Conservation (phyloP, 2,113 vertebrate genomes). For the Pontoporia blainvillei region DNA sequence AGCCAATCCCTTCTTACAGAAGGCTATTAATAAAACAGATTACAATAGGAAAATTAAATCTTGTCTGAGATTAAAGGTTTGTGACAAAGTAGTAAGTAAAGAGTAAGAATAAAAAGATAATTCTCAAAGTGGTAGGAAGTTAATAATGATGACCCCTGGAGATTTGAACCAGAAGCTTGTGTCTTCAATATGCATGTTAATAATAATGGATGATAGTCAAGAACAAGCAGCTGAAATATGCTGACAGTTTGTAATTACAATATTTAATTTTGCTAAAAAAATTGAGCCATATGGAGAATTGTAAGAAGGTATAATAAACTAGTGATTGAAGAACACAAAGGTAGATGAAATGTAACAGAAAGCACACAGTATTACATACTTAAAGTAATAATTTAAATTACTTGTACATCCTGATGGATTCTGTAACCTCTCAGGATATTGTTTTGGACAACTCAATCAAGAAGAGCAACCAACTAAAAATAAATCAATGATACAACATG, state of each 20-base stretch:
- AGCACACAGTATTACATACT: slow-evolving; percentile 39
- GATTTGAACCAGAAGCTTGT: neutral
- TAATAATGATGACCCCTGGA: neutral
- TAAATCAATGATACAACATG: neutral
- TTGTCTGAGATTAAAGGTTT: slow-evolving; percentile 35
- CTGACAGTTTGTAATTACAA: slow-evolving; percentile 68
- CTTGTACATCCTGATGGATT: neutral
- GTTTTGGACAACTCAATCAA: neutral
- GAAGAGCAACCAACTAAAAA: neutral
- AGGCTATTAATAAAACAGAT: slow-evolving; percentile 33
- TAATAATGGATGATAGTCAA: slow-evolving; percentile 67
- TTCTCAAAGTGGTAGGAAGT: neutral
- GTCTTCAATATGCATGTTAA: slow-evolving; percentile 49
- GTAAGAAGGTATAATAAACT: slow-evolving; percentile 66
- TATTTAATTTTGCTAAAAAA: slow-evolving; percentile 73
- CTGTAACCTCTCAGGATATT: slow-evolving; percentile 40
- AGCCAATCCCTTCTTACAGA: neutral
- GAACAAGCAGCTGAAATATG: slow-evolving; percentile 73
- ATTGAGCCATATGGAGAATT: slow-evolving; percentile 54
- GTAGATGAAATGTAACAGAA: slow-evolving; percentile 54
- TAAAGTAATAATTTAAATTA: slow-evolving; percentile 69
- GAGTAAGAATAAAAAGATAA: slow-evolving; percentile 7
- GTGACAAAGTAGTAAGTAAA: slow-evolving; percentile 14
- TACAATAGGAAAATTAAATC: slow-evolving; percentile 31
- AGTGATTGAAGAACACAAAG: slow-evolving; percentile 63